Evolutionary conservation across 2,888 invertebrate genomes (phyloP).

Genomic region (Arge pagana): DNA sequence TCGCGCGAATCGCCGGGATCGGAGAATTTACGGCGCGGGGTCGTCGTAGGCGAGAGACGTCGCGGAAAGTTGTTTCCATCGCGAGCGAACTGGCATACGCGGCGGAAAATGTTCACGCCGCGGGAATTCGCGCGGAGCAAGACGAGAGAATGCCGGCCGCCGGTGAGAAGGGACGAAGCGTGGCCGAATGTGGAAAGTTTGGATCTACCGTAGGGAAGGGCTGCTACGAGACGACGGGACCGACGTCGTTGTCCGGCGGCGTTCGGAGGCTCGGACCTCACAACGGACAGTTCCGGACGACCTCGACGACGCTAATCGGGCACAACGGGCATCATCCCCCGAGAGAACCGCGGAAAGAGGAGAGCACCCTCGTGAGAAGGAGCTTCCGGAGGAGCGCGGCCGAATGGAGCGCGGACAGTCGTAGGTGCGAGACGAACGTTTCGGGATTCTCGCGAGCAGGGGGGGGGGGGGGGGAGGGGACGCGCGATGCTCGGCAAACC

Average conservation of each 20-base stretch:
- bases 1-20: too few species aligned
- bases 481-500: too few species aligned
- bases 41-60: constrained; percentile 47
- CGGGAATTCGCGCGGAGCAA: too few species aligned
- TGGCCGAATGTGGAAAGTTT: constrained; percentile 36
- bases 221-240: constrained; percentile 46
- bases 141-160: constrained; percentile 59
- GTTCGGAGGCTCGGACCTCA: constrained; percentile 46
- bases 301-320: constrained; percentile 47
- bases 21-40: too few species aligned
- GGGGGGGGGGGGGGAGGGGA: too few species aligned
- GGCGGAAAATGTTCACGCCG: constrained; percentile 61
- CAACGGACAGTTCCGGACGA: constrained; percentile 45
- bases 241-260: constrained; percentile 46
- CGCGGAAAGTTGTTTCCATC: constrained; percentile 52
- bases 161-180: constrained; percentile 54
- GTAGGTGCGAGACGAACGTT: constrained; percentile 55
- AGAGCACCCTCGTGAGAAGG: constrained; percentile 51
- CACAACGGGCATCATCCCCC: constrained; percentile 53
- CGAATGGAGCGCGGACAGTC: constrained; percentile 55
- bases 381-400: constrained; percentile 54
- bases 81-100: constrained; percentile 62
- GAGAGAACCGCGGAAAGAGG: constrained; percentile 54
- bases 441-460: too few species aligned
- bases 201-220: constrained; percentile 56